Evolutionary conservation across 2,113 vertebrate species (phyloP), one percentile per base, ranked within the genome.

Genomic region (Zapornia atra): DNA sequence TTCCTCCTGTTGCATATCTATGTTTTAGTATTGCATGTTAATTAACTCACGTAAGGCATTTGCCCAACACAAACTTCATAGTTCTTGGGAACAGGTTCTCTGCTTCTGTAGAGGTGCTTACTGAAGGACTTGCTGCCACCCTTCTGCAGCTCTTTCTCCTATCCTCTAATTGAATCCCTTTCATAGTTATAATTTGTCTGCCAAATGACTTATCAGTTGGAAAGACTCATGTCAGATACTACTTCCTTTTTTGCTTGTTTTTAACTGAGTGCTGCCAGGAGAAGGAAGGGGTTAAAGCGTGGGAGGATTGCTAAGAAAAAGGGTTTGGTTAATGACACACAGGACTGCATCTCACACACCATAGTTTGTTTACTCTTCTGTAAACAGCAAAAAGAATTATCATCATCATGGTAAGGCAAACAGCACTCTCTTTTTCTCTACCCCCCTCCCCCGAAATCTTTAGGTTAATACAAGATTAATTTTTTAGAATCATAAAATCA

Each of bases 321-420:
- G 95, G 88, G 50, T 83, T 95, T 96, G 96, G 79, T 96, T 93
- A 90, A 95, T 96, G 96, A 60, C 86, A 83, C 33, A 26, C 65
- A 66, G 64, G 73, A 96, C 96, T 92, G 51, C 95, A 57, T 88
- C 94, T 92, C 77, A 83, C 92, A 83, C 82, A 94, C 24, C 33
- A 38, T 92, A 88, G 56, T 93, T 96, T 94, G 93, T 94, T 92
- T 97, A 90, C 90, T 93, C 94, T 90, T 92, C 92, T 87, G 38
- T 97, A 98, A 97, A 96, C 86, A 92, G 78, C 95, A 92, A 93
- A 97, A 96, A 96, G 96, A 95, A 97, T 93, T 95, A 91, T 96
- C 96, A 78, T 65, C 96, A 95, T 81, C 92, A 98, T 98, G 98
- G 98, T 98, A 98, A 98, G 98, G 85, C 84, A 95, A 79, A 69